Evolutionary conservation across 2,797 vertebrate genomes (phyloP), one percentile per base, ranked within the genome.

Genomic region (Betta splendens): DNA sequence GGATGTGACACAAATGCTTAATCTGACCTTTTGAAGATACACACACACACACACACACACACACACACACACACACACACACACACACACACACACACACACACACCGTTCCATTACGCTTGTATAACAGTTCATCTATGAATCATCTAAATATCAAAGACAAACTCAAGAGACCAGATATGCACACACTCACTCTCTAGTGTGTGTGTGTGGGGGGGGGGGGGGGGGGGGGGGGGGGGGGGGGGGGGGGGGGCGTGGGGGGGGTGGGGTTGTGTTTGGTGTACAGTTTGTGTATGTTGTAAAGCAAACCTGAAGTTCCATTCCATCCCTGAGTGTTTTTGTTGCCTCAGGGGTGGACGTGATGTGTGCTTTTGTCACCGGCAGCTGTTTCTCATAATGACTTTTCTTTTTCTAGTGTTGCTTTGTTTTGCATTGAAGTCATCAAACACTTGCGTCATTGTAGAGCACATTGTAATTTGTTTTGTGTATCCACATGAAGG

Each of bases 141-240:
- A 88, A 80, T 83, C 72, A 85, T 88, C 69, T 78, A 78, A 88
- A 83, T 84, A 86, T 80, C 80, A 81, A 77, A 80, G 52, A 75
- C 45, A 77, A 78, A 57, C 58, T 74, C 64, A 62, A 72, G 62
- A 67, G 49, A 57, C 39, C 60, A 25, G 42, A 68, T 52, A 29
- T 47, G 67, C 58, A 74, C 49, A 74, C 49, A 46, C 50, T 38
- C 50, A 54, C 16, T 66, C 26, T 25, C 37, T 12, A 16, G 28
- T 61, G 29, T 22, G 23, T 22, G 32, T 11, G 9, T 55, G 17
- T 29, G 12, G 38, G 17, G 22, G 17, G 46, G 5, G 52, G 18
- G 55, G 44, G 56, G 17, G 33, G 4, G 62, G 1, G 29, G 5
- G 52, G 18, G 55, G 44, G 56, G 17, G 33, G 4, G 62, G 1